phyloP scores from a whole-genome alignment of 1,140 invertebrate species.

The Yoshiicerus persimilis region DNA sequence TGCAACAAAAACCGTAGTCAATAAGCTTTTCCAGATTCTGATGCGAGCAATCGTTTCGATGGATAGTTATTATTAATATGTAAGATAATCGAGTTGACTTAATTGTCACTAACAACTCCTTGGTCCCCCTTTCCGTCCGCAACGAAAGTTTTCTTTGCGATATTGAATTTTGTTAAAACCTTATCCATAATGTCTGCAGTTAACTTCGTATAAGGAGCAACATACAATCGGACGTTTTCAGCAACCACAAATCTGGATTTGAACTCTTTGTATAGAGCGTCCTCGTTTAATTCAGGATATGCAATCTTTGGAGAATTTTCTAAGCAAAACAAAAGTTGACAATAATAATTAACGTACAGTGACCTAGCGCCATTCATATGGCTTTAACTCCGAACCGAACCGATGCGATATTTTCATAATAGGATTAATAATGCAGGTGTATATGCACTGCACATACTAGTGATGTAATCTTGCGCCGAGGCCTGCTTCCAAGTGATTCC shows the following conservation, averaged over 20 bases:
- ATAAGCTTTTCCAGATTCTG: too few relatives aligned
- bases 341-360: neutral
- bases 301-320: neutral
- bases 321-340: neutral
- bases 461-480: neutral
- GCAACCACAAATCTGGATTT: neutral
- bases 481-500: slow-evolving; percentile 18
- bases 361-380: neutral
- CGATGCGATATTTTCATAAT: too few relatives aligned
- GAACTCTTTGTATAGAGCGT: neutral
- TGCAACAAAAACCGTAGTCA: neutral
- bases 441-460: neutral
- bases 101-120: neutral
- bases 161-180: neutral
- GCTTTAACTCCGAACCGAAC: too few relatives aligned
- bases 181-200: neutral
- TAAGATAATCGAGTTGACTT: neutral
- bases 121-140: neutral
- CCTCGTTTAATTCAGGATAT: neutral
- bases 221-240: neutral
- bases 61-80: neutral
- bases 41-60: neutral
- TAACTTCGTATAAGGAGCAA: neutral
- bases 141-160: neutral
- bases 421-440: too few relatives aligned